Evolutionary conservation across 2,113 vertebrate species (phyloP).

Genomic region (Macroglossus sobrinus): DNA sequence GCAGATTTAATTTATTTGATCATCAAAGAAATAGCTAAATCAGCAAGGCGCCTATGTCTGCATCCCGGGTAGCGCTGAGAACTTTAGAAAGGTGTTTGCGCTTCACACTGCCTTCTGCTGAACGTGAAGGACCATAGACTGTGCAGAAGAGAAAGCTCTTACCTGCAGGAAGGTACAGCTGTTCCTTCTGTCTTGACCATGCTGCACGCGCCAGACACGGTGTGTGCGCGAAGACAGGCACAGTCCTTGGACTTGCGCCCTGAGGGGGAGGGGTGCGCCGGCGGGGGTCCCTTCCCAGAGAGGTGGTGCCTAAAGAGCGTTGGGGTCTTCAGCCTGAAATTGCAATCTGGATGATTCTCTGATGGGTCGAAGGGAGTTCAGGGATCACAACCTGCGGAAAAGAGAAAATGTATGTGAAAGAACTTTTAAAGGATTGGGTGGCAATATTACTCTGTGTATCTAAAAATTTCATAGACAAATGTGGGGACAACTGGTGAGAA

Average conservation of each 20-base stretch:
- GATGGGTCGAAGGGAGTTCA: too few species aligned
- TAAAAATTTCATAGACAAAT: not conserved
- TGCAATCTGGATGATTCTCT: not conserved
- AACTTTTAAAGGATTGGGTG: not conserved
- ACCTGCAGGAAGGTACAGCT: not conserved
- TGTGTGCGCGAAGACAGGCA: fast-evolving
- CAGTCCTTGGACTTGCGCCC: fast-evolving
- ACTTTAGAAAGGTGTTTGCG: not conserved
- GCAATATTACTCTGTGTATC: not conserved
- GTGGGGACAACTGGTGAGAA: not conserved
- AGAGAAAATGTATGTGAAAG: not conserved
- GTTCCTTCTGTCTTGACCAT: too few species aligned
- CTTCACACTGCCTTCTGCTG: not conserved
- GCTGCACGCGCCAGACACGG: fast-evolving
- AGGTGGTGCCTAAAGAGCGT: not conserved
- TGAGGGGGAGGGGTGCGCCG: fast-evolving
- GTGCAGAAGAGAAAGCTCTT: not conserved
- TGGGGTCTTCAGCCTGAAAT: not conserved
- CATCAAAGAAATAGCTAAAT: not conserved
- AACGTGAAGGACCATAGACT: not conserved
- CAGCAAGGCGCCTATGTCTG: not conserved
- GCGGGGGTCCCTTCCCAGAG: fast-evolving
- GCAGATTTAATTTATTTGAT: not conserved
- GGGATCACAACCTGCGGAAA: not conserved
- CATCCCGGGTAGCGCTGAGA: not conserved